Evolutionary conservation across 2,797 vertebrate genomes (phyloP).

Genomic region (Sternotherus odoratus): DNA sequence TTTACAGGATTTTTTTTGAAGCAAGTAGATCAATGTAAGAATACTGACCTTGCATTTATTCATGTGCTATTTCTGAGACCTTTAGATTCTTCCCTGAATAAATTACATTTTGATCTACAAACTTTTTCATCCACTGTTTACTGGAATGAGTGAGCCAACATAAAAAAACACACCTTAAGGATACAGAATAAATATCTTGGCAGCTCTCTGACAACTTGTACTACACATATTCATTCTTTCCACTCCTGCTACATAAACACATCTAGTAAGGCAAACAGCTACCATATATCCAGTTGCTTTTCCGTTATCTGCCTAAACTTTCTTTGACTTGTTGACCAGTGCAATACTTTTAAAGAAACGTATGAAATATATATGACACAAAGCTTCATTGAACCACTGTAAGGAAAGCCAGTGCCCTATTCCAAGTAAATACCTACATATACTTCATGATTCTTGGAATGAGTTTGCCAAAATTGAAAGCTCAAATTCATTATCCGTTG

Average conservation of each 20-base stretch:
- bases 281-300: not conserved
- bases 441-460: not conserved
- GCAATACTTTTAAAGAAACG: not conserved
- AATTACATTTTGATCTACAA: not conserved
- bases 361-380: not conserved
- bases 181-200: slow-evolving; percentile 3
- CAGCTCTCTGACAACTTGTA: not conserved
- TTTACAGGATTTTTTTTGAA: slow-evolving; percentile 17
- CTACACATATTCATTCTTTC: not conserved
- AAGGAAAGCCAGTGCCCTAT: not conserved
- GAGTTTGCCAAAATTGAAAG: not conserved
- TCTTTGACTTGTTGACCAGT: not conserved
- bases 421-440: not conserved
- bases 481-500: not conserved
- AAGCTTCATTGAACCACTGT: not conserved
- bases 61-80: not conserved
- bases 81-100: slow-evolving; percentile 38
- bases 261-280: not conserved
- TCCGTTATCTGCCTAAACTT: not conserved
- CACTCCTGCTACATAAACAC: not conserved
- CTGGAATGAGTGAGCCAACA: slow-evolving; percentile 5
- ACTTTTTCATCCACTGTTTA: not conserved
- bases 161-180: not conserved
- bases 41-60: not conserved
- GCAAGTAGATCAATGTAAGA: not conserved